Evolutionary conservation across 2,113 vertebrate species (phyloP), one percentile per base, ranked within the genome.

Genomic region (Agapornis roseicollis): DNA sequence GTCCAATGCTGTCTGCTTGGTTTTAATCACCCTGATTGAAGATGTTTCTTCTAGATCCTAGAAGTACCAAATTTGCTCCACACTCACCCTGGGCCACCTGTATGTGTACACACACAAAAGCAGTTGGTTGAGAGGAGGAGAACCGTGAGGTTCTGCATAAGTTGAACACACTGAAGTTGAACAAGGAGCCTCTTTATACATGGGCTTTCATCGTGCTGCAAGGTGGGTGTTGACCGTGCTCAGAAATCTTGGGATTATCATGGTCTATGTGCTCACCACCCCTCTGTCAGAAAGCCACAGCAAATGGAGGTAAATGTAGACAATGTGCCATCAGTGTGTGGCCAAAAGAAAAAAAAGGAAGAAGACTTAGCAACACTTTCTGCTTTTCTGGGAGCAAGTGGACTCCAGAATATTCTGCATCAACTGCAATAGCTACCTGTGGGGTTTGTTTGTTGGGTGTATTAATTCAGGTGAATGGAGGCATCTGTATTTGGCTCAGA

Each of bases 51-150:
- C 20, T 31, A 39, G 17, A 64, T 46, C 29, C 35, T 56, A 17
- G 33, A 58, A 70, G 14, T 31, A 58, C 24, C 63, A 46, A 72
- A 90, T 66, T n/a, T 31, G 19, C 29, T 88, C 41, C n/a, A 39
- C 20, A 6, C 4, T 16, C 3, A 0, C 61, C 3, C 2, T 3
- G 37, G n/a, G 31, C 63, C 37, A 52, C 49, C 33, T 29, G 7
- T 5, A 25, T 7, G 52, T 25, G 25, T 55, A 37, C 1, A n/a
- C 8, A 42, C 10, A 29, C 33, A 77, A 42, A 88, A 49, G 22
- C 20, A 60, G 64, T 4, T 4, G 1, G 60, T 72, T 93, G 92
- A 77, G 47, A 92, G 37, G 47, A 92, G 37, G 50, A 94, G 58
- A 73, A 52, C 10, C 6, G 3, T 6, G 49, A 92, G 87, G 85